These are phyloP conservation scores for Oreochromis aureus DNA, from an alignment of 2,113 vertebrate species.

Conservation along the genomic window DNA sequence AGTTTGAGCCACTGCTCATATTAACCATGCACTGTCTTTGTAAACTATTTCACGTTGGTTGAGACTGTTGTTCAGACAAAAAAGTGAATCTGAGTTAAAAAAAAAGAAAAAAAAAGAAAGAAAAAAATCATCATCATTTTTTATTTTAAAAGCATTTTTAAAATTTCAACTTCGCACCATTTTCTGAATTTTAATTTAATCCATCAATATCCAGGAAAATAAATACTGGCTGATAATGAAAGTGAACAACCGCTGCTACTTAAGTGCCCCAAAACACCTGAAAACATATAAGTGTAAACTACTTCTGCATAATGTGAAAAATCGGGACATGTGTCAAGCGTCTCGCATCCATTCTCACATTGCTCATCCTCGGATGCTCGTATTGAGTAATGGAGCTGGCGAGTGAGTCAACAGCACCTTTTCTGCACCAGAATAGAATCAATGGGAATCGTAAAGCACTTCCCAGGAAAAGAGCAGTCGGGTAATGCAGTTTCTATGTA, in stretches of 20 bases:
- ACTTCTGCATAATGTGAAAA: neutral
- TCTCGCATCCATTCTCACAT: neutral
- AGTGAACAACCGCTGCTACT: neutral
- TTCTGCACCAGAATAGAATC: neutral
- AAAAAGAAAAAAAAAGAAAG: fast-evolving
- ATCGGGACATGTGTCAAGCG: neutral
- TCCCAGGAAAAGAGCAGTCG: slow-evolving; percentile 3
- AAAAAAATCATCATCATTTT: neutral
- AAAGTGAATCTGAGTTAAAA: neutral
- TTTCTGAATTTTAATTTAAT: neutral
- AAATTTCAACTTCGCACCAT: neutral
- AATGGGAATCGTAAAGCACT: neutral
- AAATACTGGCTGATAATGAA: neutral
- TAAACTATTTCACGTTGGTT: neutral
- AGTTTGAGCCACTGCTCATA: neutral
- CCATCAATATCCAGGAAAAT: neutral
- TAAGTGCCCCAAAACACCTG: neutral
- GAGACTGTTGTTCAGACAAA: neutral
- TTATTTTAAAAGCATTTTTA: neutral
- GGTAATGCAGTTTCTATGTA: slow-evolving; percentile 20
- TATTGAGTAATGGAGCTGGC: neutral
- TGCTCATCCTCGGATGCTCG: neutral
- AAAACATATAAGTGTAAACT: neutral
- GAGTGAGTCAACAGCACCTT: neutral
- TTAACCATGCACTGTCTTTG: neutral